phyloP scores from a whole-genome alignment of 2,888 invertebrate species.

The Hyles lineata region DNA sequence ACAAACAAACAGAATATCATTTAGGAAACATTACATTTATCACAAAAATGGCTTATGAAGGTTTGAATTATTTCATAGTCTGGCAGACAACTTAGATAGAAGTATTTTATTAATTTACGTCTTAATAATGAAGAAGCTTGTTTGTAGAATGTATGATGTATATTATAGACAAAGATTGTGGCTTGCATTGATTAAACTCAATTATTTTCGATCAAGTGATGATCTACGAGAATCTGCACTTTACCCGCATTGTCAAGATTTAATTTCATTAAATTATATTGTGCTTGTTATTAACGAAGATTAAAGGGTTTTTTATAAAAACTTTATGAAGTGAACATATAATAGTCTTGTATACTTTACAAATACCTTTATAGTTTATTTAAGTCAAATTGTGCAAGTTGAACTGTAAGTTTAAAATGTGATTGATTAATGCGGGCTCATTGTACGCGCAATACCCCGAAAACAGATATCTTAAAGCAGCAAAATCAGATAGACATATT shows the following conservation, averaged over 20 bases:
- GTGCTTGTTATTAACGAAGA: constrained; percentile 66
- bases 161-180: background rate
- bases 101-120: background rate
- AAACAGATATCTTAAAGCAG: background rate
- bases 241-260: constrained; percentile 63
- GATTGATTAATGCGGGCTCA: constrained; percentile 13
- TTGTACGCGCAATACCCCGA: background rate
- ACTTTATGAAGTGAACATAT: background rate
- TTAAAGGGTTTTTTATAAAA: constrained; percentile 53
- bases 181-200: constrained; percentile 27
- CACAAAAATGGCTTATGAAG: constrained; percentile 35
- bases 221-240: constrained; percentile 39
- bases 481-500: background rate
- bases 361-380: constrained; percentile 37
- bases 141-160: background rate
- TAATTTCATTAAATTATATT: constrained; percentile 61
- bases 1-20: constrained; percentile 62
- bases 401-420: background rate
- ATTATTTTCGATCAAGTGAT: constrained; percentile 37
- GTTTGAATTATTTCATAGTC: background rate
- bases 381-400: constrained; percentile 54
- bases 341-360: background rate
- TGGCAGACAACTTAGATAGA: background rate
- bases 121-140: background rate
- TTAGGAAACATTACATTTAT: constrained; percentile 51